Evolutionary conservation across 2,113 vertebrate species (phyloP).

Genomic region (Leptobrachium ailaonicum): DNA sequence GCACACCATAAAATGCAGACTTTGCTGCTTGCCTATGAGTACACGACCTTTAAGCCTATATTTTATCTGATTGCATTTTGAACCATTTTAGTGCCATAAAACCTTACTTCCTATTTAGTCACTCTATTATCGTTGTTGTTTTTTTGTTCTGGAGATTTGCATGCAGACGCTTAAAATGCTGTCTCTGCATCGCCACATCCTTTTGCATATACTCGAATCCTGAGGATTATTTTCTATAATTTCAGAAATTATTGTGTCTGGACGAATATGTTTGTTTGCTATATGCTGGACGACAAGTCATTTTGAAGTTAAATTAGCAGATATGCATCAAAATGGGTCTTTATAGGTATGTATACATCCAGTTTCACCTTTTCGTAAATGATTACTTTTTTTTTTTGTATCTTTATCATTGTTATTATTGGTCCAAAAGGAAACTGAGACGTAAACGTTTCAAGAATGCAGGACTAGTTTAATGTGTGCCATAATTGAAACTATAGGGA

Average conservation of each 20-base stretch:
- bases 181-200: not conserved
- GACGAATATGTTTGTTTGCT: not conserved
- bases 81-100: slow-evolving; percentile 13
- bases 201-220: not conserved
- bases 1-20: too few species aligned
- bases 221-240: not conserved
- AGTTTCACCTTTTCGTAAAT: too few species aligned
- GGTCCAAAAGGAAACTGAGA: too few species aligned
- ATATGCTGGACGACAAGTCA: not conserved
- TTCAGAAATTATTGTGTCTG: not conserved
- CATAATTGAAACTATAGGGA: too few species aligned
- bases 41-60: not conserved
- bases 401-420: too few species aligned
- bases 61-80: slow-evolving; percentile 30
- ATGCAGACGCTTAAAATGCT: not conserved
- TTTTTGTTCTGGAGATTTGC: not conserved
- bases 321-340: not conserved
- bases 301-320: not conserved
- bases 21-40: too few species aligned
- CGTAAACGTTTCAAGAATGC: too few species aligned
- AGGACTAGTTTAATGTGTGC: too few species aligned
- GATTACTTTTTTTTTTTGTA: too few species aligned
- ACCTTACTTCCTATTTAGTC: not conserved
- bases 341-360: not conserved
- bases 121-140: not conserved